Conservation (phyloP, 2,797 vertebrate species). For the Helostoma temminkii region DNA sequence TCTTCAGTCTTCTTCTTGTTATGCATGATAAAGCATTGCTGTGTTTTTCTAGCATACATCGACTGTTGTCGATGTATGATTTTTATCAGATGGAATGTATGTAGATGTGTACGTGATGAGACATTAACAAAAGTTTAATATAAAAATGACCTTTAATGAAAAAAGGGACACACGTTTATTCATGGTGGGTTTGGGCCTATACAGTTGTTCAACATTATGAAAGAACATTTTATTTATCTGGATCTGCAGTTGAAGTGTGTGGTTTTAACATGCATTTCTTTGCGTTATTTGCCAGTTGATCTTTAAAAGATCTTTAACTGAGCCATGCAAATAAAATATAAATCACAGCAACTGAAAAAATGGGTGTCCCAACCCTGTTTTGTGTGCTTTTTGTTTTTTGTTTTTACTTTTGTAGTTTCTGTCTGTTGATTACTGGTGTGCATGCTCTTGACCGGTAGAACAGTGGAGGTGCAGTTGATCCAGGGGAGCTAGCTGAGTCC, state of each 20-base stretch:
- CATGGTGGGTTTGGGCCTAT: no score
- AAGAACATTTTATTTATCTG: neutral
- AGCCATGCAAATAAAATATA: neutral
- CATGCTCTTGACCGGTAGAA: slow-evolving; percentile 82
- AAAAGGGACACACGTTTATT: no score
- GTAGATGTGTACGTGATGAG: neutral
- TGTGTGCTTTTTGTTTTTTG: slow-evolving; percentile 20
- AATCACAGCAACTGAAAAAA: slow-evolving; percentile 53
- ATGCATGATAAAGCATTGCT: slow-evolving; percentile 58
- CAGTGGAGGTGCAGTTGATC: slow-evolving; percentile 85
- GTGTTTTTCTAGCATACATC: neutral
- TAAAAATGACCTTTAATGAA: no score
- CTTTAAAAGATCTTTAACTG: neutral
- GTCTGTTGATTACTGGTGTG: slow-evolving; percentile 54
- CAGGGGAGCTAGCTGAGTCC: slow-evolving; percentile 85
- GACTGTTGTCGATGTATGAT: slow-evolving; percentile 36
- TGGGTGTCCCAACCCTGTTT: slow-evolving; percentile 2
- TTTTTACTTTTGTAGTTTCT: slow-evolving; percentile 30
- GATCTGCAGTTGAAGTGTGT: neutral
- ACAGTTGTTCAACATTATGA: neutral
- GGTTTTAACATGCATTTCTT: neutral
- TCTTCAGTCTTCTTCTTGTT: neutral
- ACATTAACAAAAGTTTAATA: neutral
- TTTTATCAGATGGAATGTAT: neutral
- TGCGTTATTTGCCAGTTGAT: neutral